Base-by-base conservation (phyloP, 2,888 invertebrate genomes). In the Autographa gamma region DNA sequence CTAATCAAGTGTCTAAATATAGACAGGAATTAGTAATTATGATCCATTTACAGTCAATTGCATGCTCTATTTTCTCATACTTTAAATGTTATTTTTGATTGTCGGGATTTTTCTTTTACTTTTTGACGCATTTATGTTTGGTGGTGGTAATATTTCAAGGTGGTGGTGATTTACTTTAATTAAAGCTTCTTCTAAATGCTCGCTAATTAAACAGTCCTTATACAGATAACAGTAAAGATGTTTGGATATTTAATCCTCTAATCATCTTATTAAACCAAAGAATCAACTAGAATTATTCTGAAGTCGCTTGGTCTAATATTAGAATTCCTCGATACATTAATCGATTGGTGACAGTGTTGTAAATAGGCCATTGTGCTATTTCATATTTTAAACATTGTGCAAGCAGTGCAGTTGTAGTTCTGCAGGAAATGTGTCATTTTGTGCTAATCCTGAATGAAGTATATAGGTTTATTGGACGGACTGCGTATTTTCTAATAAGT, bases 321-420 rank as follows among this genome's bases (percentile, higher is more conserved):
- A 25, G 13, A 56, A 25, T 14, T 25, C 54, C 19, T 56, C 19
- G 19, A 56, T 25, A 25, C 5, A 13, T 14, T 8, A 54, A 56
- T 25, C 54, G 19, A 56, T 56, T 25, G 3, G 54, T 14, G 54
- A 56, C 54, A 56, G 54, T 56, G 54, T 56, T 56, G 54, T 56
- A 13, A 56, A 56, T 56, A 25, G 54, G 54, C 4, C 54, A 25
- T 56, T 56, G 54, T 56, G 54, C 54, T 8, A 56, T 25, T 56
- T 11, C 19, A 19, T 54, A 52, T 52, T 52, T 52, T 18, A 9
- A 5, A 54, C 18, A 54, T 52, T 56, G 54, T 56, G 19, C 19
- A 25, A 19, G 19, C 25, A 13, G 19, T 19, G 19, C 54, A 25
- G 19, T 54, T 54, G 11, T 19, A 54, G 19, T 19, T 48, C 48